Evolutionary conservation across 2,113 vertebrate genomes (phyloP), one percentile per base, ranked within the genome.

Genomic region (Carassius carassius): DNA sequence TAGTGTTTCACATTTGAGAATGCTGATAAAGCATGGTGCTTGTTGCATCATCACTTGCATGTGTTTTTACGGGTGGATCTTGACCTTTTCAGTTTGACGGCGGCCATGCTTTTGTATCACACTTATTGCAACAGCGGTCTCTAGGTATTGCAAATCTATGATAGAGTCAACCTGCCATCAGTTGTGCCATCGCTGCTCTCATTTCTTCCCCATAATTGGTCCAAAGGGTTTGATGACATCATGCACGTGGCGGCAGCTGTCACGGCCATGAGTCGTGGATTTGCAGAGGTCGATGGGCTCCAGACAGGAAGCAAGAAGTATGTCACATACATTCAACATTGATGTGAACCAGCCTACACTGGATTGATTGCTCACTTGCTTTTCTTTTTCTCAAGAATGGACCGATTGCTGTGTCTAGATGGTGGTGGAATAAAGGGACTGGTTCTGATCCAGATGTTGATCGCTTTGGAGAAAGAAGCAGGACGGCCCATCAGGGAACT

Each of bases 361-460:
- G n/a, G 65, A 63, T 19, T 11, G 25, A 29, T 75, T 17, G 11
- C 74, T 74, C 74, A 37, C 47, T 67, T 23, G 2, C 11, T 37
- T 21, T 54, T 76, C 21, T 25, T 73, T 67, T 49, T 44, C n/a
- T 73, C n/a, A 87, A 99, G 98, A 85, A 88, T 85, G 0, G 96
- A 98, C 90, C 90, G 95, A 8, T 92, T 99, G 86, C 93, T 99
- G 67, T 98, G 96, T 91, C 94, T 99, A 91, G 98, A 99, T 2
- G 98, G 98, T 29, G 98, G 98, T 4, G 98, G 98, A 0, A 98
- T 99, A 74, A 97, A 97, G 81, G 98, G 98, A 35, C 94, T 99
- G 35, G 94, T 99, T 88, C 93, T 99, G 89, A 99, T 99, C 92
- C 98, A 99, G 80, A 93, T 99, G 84, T 94, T 99, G 74, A 96